phyloP scores from a whole-genome alignment of 2,797 vertebrate genomes.

The Lithobates pipiens region DNA sequence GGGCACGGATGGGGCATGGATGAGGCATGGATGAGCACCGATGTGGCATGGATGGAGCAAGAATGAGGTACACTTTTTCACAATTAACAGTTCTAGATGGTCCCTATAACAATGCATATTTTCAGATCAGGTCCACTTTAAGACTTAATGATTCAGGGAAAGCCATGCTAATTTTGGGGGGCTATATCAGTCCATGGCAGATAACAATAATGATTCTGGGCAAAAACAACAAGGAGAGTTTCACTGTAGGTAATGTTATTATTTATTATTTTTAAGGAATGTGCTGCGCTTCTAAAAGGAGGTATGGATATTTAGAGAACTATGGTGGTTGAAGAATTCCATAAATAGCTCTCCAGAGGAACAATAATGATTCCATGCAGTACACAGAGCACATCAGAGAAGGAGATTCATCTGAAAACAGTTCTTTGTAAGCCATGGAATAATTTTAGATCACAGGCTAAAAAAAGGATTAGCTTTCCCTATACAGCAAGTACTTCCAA shows the following conservation, averaged over 20 bases:
- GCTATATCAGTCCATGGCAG: not conserved
- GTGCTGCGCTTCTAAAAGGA: conserved; percentile 33
- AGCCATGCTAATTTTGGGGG: not conserved
- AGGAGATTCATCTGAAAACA: not conserved
- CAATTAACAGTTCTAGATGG: too few species aligned
- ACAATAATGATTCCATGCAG: conserved; percentile 37
- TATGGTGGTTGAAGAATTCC: not conserved
- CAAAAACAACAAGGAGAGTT: not conserved
- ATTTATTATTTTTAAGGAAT: conserved; percentile 10
- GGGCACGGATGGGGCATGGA: too few species aligned
- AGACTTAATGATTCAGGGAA: not conserved
- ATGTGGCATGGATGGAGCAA: too few species aligned
- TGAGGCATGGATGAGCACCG: too few species aligned
- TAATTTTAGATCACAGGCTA: conserved; percentile 52
- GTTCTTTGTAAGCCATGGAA: conserved; percentile 42
- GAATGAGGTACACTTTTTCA: too few species aligned
- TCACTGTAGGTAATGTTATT: not conserved
- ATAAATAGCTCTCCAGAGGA: not conserved
- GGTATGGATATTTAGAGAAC: conserved; percentile 19
- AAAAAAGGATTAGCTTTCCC: conserved; percentile 50
- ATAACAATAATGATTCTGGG: not conserved
- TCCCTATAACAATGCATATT: too few species aligned
- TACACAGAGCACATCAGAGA: conserved; percentile 9
- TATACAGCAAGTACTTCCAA: conserved; percentile 64
- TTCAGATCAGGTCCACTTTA: not conserved